Evolutionary conservation across 2,797 vertebrate genomes (phyloP).

Genomic region (Mus minutoides): DNA sequence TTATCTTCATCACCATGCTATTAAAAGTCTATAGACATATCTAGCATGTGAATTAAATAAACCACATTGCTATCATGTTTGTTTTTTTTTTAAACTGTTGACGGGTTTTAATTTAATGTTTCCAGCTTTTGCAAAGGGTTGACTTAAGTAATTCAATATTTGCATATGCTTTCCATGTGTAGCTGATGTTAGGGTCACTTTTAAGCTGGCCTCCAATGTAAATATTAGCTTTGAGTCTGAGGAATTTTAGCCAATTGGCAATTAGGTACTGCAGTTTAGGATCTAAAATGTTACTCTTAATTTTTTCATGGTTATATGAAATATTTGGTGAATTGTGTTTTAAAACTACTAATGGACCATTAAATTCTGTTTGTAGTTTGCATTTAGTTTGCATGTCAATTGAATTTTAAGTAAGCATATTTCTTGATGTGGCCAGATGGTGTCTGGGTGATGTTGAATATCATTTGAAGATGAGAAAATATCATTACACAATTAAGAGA

Average conservation of each 20-base stretch:
- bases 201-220: conserved; percentile 25
- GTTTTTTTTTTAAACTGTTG: conserved; percentile 7
- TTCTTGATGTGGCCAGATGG: conserved; percentile 85
- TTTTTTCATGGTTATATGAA: conserved; percentile 78
- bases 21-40: conserved; percentile 52
- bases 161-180: conserved; percentile 26
- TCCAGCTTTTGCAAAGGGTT: conserved; percentile 18
- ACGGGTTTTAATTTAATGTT: conserved; percentile 64
- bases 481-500: conserved; percentile 82
- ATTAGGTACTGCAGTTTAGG: conserved; percentile 70
- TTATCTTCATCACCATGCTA: conserved; percentile 5
- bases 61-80: not conserved
- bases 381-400: conserved; percentile 87
- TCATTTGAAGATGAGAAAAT: conserved; percentile 79
- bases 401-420: conserved; percentile 83
- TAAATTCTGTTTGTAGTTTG: conserved; percentile 85
- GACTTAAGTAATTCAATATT: conserved; percentile 32
- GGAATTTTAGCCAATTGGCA: conserved; percentile 64
- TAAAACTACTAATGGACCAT: conserved; percentile 84
- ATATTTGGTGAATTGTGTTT: conserved; percentile 83
- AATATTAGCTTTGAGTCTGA: conserved; percentile 67
- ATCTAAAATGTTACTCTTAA: conserved; percentile 77
- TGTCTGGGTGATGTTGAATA: conserved; percentile 84
- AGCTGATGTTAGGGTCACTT: not conserved
- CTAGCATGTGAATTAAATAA: not conserved